Evolutionary conservation across 23 tunicate genomes (phyloP), one percentile per base, ranked within the genome.

Genomic region (Ascidia mentula): DNA sequence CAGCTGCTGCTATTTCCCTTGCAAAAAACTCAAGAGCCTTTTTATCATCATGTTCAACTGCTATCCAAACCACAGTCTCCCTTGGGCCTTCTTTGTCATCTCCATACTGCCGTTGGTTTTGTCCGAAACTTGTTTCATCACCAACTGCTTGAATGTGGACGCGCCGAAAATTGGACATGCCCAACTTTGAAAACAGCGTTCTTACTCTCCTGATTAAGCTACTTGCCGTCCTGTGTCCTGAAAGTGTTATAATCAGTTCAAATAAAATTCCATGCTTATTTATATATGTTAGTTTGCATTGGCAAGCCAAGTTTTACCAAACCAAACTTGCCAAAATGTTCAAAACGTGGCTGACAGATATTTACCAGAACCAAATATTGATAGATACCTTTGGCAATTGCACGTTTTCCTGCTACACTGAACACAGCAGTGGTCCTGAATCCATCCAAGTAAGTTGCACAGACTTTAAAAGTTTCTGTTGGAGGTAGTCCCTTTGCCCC

Each of bases 381-480:
- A n/a, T n/a, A n/a, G n/a, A 20, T 74, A 91, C 97, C 97, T 92
- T 92, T 92, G 28, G 78, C 97, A 59, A 92, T 87, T 3, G 97
- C 97, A 0, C 82, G 69, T 74, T 87, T 92, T 79, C 97, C 97
- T 34, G 85, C 89, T 0, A 92, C 79, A 75, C 82, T 65, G 34
- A 85, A 87, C 73, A 87, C 97, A 24, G 89, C 97, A 40, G 97
- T 92, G 28, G 79, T 12, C 72, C 97, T 40, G 36, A 73, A 82
- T 4, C 97, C 97, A 77, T 92, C 97, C 74, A 92, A 77, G 69
- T 92, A 82, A 0, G 97, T 92, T 0, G 92, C 97, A 87, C 97
- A 92, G 0, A 92, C 86, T 80, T 92, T 92, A 34, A 82, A 86
- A 40, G 22, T 36, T 12, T 84, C 46, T 37, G 86, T 82, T 31